These are phyloP conservation scores for Pandemis heparana DNA, from an alignment of 2,888 invertebrate species.

Conservation along the genomic window DNA sequence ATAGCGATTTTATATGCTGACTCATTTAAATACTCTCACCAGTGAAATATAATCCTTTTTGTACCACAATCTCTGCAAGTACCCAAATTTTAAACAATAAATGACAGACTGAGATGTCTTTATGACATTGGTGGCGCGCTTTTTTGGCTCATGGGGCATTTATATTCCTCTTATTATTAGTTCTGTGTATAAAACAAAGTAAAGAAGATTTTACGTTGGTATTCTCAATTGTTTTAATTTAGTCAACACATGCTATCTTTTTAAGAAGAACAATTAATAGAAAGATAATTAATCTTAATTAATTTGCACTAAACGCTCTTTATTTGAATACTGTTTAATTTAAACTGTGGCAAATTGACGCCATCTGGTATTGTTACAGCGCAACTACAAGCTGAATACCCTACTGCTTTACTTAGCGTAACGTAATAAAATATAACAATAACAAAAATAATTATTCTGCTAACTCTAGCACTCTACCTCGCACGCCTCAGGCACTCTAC, in stretches of 20 bases:
- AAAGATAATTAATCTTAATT: conserved; percentile 6
- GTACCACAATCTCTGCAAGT: too few species aligned
- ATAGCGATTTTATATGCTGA: too few species aligned
- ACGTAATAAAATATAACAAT: conserved; percentile 33
- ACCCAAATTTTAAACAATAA: too few species aligned
- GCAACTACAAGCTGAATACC: not conserved
- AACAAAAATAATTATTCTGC: conserved; percentile 29
- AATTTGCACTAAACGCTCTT: conserved; percentile 25
- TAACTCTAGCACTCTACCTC: conserved; percentile 22
- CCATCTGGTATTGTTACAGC: not conserved
- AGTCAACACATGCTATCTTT: not conserved
- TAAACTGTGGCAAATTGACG: not conserved
- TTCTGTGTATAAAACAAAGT: too few species aligned
- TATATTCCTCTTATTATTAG: too few species aligned
- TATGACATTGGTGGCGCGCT: too few species aligned
- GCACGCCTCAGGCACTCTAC: conserved; percentile 54
- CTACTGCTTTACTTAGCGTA: conserved; percentile 11
- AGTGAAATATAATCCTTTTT: too few species aligned
- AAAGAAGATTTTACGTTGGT: not conserved
- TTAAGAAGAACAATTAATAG: not conserved
- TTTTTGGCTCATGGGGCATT: too few species aligned
- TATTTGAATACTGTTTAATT: not conserved
- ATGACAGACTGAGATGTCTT: too few species aligned
- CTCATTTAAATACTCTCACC: too few species aligned
- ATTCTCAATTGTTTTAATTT: not conserved